phyloP scores from a whole-genome alignment of 2,888 invertebrate species.

The Druceiella hillmani region DNA sequence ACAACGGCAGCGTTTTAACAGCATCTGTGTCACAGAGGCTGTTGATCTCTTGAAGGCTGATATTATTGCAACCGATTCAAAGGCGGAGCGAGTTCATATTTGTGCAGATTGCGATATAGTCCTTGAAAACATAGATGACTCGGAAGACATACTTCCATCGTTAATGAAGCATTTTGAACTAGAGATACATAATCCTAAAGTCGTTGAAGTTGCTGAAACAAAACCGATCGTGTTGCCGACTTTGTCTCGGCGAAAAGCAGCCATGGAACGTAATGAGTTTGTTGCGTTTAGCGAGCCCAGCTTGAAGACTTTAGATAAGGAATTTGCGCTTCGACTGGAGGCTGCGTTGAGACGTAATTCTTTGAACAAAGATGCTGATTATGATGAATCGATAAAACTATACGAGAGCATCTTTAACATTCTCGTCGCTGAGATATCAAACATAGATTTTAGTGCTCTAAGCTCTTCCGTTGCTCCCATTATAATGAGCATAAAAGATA shows the following conservation, averaged over 20 bases:
- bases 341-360: conserved; percentile 37
- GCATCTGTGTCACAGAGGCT: conserved; percentile 44
- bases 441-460: conserved; percentile 37
- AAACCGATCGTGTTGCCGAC: conserved; percentile 40
- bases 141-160: conserved; percentile 43
- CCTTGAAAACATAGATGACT: conserved; percentile 43
- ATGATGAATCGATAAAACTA: conserved; percentile 39
- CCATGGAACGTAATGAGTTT: conserved; percentile 37
- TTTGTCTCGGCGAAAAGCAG: conserved; percentile 42
- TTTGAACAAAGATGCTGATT: conserved; percentile 41
- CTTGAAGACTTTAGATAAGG: conserved; percentile 29
- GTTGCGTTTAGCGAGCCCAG: conserved; percentile 28
- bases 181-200: conserved; percentile 35
- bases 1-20: conserved; percentile 44
- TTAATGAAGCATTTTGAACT: conserved; percentile 42
- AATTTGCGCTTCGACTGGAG: conserved; percentile 35
- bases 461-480: conserved; percentile 45
- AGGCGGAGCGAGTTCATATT: conserved; percentile 43
- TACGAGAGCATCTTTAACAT: conserved; percentile 38
- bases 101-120: conserved; percentile 45
- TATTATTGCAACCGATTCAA: conserved; percentile 30
- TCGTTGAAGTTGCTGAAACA: conserved; percentile 43
- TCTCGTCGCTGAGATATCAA: conserved; percentile 33
- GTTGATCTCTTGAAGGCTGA: conserved; percentile 43
- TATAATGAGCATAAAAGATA: conserved; percentile 48